Percentiles rank a stretch among this genome's conserved stretches.
These are phyloP conservation scores for Galbula dea DNA, from an alignment of 2,113 vertebrate genomes.

Conservation along the genomic window DNA sequence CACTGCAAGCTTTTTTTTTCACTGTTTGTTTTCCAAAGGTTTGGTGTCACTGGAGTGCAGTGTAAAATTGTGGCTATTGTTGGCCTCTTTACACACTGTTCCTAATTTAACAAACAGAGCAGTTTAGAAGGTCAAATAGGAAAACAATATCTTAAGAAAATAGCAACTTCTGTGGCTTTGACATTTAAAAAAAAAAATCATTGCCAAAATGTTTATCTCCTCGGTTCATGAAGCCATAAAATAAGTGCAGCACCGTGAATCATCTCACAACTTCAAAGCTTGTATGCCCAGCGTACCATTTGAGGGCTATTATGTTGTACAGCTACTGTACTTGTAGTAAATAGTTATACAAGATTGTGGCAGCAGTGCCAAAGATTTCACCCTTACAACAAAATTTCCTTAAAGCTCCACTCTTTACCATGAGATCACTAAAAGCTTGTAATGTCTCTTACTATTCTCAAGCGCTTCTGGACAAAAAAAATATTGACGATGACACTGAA, in stretches of 20 bases:
- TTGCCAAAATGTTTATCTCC: constrained; percentile 60
- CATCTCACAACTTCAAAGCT: constrained; percentile 66
- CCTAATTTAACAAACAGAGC: constrained; percentile 31
- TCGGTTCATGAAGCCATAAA: constrained; percentile 63
- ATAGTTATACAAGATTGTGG: constrained; percentile 56
- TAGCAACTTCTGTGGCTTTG: constrained; percentile 27
- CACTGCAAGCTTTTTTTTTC: not conserved
- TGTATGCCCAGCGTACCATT: constrained; percentile 54
- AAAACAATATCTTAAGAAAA: constrained; percentile 60
- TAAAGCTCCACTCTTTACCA: not conserved
- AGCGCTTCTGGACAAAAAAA: not conserved
- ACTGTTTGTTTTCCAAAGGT: not conserved
- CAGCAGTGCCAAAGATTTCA: constrained; percentile 35
- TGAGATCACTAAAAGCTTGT: fast-evolving
- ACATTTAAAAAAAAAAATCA: not conserved
- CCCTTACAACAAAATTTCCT: not conserved
- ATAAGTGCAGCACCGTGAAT: constrained; percentile 52
- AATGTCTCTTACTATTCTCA: not conserved
- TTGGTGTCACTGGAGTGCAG: not conserved
- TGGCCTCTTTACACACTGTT: constrained; percentile 29
- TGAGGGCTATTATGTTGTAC: constrained; percentile 60
- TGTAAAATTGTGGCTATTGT: not conserved
- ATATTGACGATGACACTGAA: not conserved
- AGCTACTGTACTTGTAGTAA: constrained; percentile 58
- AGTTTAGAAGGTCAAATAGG: constrained; percentile 30